Evolutionary conservation across 2,797 vertebrate genomes (phyloP).

Genomic region (Acipenser transmontanus): DNA sequence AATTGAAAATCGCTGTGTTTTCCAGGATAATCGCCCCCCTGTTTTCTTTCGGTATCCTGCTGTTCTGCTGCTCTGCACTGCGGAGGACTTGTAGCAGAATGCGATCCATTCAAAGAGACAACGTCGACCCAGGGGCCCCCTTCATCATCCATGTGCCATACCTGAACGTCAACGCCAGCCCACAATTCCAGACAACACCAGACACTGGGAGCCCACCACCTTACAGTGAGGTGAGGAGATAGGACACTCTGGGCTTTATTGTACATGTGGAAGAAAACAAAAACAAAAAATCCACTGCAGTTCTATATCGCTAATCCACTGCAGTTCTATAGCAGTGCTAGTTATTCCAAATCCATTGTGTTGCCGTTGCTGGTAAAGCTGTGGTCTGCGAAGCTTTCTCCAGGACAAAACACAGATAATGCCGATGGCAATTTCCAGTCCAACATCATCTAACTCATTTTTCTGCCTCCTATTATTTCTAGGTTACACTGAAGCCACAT

Average conservation of each 20-base stretch:
- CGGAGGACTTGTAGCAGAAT: neutral
- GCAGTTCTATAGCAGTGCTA: slow-evolving; percentile 16
- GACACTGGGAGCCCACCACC: slow-evolving; percentile 27
- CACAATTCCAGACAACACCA: slow-evolving; percentile 4
- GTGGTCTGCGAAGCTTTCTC: too few relatives aligned
- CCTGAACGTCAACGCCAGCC: slow-evolving; percentile 26
- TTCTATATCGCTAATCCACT: slow-evolving; percentile 25
- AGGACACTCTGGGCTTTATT: neutral
- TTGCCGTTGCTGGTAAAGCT: too few relatives aligned
- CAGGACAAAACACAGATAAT: too few relatives aligned
- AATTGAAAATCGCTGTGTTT: neutral
- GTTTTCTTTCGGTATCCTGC: slow-evolving; percentile 1
- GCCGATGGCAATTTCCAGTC: slow-evolving; percentile 18
- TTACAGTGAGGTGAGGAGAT: slow-evolving; percentile 28
- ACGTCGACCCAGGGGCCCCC: neutral
- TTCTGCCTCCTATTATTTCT: neutral
- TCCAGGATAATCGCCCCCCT: slow-evolving; percentile 27
- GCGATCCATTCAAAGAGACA: too few relatives aligned
- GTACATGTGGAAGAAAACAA: too few relatives aligned
- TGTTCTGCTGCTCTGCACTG: slow-evolving; percentile 28
- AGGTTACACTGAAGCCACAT: slow-evolving; percentile 38
- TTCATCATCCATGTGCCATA: too few relatives aligned
- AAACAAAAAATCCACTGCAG: too few relatives aligned
- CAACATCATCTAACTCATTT: slow-evolving; percentile 34
- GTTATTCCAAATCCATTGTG: too few relatives aligned